A percentile compares a stretch with the other conserved stretches of the same genome.
Evolutionary conservation across 2,797 vertebrate species (phyloP).

Genomic region (Netta rufina): DNA sequence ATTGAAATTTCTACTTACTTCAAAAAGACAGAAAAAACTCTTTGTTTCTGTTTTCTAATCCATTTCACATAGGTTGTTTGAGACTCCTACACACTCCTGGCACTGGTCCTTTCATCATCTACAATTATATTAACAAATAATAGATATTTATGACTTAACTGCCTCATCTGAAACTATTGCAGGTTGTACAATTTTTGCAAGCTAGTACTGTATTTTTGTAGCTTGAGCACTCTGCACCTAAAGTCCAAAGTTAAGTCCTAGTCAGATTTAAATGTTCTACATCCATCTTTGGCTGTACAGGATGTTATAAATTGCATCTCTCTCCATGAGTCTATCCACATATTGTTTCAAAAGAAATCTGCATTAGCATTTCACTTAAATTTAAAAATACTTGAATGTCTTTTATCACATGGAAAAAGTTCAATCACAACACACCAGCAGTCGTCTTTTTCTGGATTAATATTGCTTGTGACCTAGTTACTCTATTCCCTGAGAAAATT

Average conservation of each 20-base stretch:
- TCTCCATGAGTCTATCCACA: not conserved
- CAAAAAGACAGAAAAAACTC: not conserved
- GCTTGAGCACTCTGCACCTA: not conserved
- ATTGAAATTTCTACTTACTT: not conserved
- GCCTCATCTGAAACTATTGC: not conserved
- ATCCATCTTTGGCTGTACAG: not conserved
- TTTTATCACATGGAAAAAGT: not conserved
- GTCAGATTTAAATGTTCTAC: not conserved
- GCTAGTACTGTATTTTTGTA: too few species aligned
- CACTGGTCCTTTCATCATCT: not conserved
- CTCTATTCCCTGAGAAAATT: not conserved
- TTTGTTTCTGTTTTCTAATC: not conserved
- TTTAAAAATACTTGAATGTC: not conserved
- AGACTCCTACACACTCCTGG: not conserved
- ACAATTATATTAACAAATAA: not conserved
- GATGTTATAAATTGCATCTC: not conserved
- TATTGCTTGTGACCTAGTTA: not conserved
- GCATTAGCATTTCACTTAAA: not conserved
- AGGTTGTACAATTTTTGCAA: not conserved
- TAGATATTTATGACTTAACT: not conserved
- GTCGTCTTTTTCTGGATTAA: not conserved
- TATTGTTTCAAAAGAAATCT: not conserved
- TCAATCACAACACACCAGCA: not conserved
- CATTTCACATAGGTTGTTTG: not conserved
- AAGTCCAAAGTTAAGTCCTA: not conserved